Evolutionary conservation across 1,140 invertebrate genomes (phyloP), one percentile per base, ranked within the genome.

Genomic region (Leguminivora glycinivorella): DNA sequence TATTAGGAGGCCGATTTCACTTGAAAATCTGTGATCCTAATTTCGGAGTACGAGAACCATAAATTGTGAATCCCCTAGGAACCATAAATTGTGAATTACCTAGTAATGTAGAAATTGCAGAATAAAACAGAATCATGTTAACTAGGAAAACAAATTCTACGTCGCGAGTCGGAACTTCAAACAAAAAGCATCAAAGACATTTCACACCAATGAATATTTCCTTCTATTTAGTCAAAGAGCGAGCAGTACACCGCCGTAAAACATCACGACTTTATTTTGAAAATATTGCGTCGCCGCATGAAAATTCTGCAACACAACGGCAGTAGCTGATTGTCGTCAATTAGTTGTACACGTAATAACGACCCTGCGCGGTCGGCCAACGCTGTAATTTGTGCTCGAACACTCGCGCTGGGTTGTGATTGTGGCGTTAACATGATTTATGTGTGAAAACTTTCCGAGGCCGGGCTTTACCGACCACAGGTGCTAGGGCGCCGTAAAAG

Each of bases 301-400:
- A 76, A 72, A 72, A 75, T 79, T 78, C 72, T 71, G 72, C 70
- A 56, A 67, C 68, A 76, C 80, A 79, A 75, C 79, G 81, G 77
- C 75, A 78, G 81, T 80, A 77, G 77, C 73, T 87, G 85, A 87
- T 86, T 87, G 85, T 85, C 81, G 77, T 83, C 87, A 87, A 89
- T 89, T 89, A 89, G 80, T 83, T 84, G 87, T n/a, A n/a, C n/a
- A n/a, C n/a, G n/a, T 85, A 85, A 87, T 89, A 83, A 83, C 83
- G 82, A 82, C 80, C 79, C 76, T 82, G 76, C 76, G 70, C 68
- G 74, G 70, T 76, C 71, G 78, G 76, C 70, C 79, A 74, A 77
- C 56, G 75, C 72, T 78, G 80, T 81, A 88, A 88, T 84, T 86
- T 85, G 84, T 83, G 77, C 76, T 72, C 72, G 76, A 81, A 76